Base-by-base conservation (phyloP, 2,113 vertebrate genomes). In the Amphiprion percula region DNA sequence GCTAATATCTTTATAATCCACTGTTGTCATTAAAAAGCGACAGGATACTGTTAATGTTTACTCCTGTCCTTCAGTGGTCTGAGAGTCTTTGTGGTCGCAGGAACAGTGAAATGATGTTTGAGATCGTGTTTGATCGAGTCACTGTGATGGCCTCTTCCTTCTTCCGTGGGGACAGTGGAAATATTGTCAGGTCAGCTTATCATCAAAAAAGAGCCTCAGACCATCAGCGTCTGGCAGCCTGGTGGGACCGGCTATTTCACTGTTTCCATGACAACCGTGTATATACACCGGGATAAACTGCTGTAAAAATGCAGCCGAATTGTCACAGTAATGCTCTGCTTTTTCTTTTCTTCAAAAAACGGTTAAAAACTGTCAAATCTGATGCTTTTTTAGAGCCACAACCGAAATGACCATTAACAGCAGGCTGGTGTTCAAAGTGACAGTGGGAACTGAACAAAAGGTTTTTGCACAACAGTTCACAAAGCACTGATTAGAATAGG, bases 161-260 rank as follows among this genome's bases (percentile, higher is more conserved):
- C 56, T 59, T 84, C 84, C 65, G 68, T 5, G 16, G 65, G 68
- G 81, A 74, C 58, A 67, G 56, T 49, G 9, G 70, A 85, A 75
- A 87, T 65, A 67, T 49, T 83, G 77, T 85, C 77, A 73, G 80
- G 70, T 79, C 7, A 41, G 24, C 50, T 91, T 69, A 86, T 58
- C 85, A 56, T 89, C 87, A 89, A 81, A 76, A 67, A 17, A 58
- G 54, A 78, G 75, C 79, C 75, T 67, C 64, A 56, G 69, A 74
- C 65, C 68, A 66, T 72, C 58, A 52, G 68, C 1, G 39, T 68
- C 65, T 82, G 58, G 62, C 53, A 39, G 63, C 67, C 52, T 58
- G 10, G 37, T 83, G 61, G 44, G 62, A 62, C 47, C 24, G 47
- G 44, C 37, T 53, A 55, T 79, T 81, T 77, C 28, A 19, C 24